Conservation (phyloP, 2,888 invertebrate genomes). For the Scelioninae gen. 2 region DNA sequence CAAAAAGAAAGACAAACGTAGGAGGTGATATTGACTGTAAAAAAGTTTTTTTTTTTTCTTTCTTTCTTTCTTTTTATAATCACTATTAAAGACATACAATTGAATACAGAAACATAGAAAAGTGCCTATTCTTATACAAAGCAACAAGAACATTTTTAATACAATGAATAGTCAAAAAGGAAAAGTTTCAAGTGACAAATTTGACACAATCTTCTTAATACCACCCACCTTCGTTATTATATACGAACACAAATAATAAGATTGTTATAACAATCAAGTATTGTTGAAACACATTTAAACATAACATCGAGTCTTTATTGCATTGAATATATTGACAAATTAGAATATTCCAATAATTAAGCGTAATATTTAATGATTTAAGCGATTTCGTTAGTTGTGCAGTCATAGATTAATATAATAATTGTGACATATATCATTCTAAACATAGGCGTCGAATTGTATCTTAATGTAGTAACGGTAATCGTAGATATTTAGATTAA, state of each 20-base stretch:
- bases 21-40: too few relatives aligned
- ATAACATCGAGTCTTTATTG: too few relatives aligned
- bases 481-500: conserved; percentile 17
- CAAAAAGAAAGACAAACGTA: conserved; percentile 45
- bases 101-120: conserved; percentile 70
- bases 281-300: conserved; percentile 31
- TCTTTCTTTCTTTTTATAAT: too few relatives aligned
- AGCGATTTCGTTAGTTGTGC: not conserved
- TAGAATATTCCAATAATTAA: too few relatives aligned
- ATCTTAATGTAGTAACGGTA: conserved; percentile 14
- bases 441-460: conserved; percentile 32
- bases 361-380: not conserved
- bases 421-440: conserved; percentile 16
- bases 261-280: conserved; percentile 46
- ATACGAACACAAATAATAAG: conserved; percentile 14
- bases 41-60: too few relatives aligned
- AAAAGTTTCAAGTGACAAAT: not conserved
- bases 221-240: not conserved
- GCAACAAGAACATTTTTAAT: conserved; percentile 56
- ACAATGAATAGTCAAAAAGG: conserved; percentile 43
- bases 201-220: conserved; percentile 1
- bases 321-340: too few relatives aligned
- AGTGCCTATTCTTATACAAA: conserved; percentile 72
- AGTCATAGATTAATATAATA: conserved; percentile 3
- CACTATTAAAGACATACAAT: conserved; percentile 53